Base-by-base conservation (phyloP, 2,113 vertebrate genomes). In the Ammospiza caudacuta region DNA sequence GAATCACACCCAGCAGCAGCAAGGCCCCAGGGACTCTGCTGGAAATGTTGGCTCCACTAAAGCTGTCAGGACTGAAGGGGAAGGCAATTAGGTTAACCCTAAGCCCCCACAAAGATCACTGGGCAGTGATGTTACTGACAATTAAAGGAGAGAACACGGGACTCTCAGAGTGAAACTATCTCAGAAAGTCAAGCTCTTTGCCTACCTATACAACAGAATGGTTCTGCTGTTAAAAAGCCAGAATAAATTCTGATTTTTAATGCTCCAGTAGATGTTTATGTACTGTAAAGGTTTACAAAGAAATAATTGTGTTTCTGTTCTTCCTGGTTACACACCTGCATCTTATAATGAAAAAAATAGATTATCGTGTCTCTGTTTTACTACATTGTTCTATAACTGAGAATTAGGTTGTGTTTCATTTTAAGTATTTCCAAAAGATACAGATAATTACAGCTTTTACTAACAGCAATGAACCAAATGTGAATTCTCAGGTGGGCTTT, bases 401-500 rank as follows among this genome's bases (percentile, higher is more conserved):
- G 80, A 79, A 83, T 75, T 83, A 87, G 54, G 24, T 67, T 94
- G 73, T 44, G 33, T 90, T 72, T 62, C 64, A 61, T 95, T 91
- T 89, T 66, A 79, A 92, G 61, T 37, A 70, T 77, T 87, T 92
- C 83, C 46, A 82, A 70, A 83, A 62, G 62, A 92, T 70, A 57
- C 12, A 79, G 67, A 93, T 46, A 96, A 91, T 90, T 82, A 92
- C 83, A 75, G 64, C 52, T 94, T 70, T 94, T 95, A 79, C 75
- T 93, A 85, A 72, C 11, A 84, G 29, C 64, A 78, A 33, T 83
- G 62, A 92, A 77, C 52, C 5, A 95, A 91, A 82, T 44, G 22
- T 88, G 67, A 88, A 90, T 83, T 93, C 89, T 82, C 83, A 77
- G 47, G 87, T 69, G 88, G 39, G 49, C 23, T 91, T 84, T 92